Evolutionary conservation across 2,113 vertebrate species (phyloP).

Genomic region (Fulica atra): DNA sequence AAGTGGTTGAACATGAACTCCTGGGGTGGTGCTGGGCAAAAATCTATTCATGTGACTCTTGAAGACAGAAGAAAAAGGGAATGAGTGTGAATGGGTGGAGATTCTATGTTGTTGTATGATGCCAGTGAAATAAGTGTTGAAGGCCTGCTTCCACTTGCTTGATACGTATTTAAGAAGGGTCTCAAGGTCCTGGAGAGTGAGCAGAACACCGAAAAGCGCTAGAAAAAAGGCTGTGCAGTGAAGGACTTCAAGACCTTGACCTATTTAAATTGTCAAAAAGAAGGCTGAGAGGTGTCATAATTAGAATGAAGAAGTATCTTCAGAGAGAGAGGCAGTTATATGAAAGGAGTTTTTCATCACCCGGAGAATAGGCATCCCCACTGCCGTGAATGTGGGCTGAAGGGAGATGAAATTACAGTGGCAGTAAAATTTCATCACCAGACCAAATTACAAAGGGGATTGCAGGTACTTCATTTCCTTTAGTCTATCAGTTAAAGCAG

Average conservation of each 20-base stretch:
- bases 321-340: background rate
- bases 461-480: background rate
- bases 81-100: background rate
- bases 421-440: background rate
- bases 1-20: background rate
- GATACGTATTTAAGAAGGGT: background rate
- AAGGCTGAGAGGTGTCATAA: background rate
- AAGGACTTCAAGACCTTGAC: background rate
- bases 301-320: background rate
- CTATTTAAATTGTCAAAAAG: background rate
- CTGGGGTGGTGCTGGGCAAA: background rate
- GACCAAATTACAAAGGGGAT: background rate
- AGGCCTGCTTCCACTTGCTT: background rate
- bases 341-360: background rate
- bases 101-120: background rate
- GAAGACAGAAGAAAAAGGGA: background rate
- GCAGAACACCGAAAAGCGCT: background rate
- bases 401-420: background rate
- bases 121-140: background rate
- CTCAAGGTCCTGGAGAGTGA: background rate
- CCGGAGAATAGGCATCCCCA: background rate
- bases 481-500: background rate
- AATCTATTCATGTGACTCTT: background rate
- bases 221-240: background rate
- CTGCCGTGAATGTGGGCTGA: background rate